Evolutionary conservation across 1,140 invertebrate genomes (phyloP).

Genomic region (Zaprionus davidi): DNA sequence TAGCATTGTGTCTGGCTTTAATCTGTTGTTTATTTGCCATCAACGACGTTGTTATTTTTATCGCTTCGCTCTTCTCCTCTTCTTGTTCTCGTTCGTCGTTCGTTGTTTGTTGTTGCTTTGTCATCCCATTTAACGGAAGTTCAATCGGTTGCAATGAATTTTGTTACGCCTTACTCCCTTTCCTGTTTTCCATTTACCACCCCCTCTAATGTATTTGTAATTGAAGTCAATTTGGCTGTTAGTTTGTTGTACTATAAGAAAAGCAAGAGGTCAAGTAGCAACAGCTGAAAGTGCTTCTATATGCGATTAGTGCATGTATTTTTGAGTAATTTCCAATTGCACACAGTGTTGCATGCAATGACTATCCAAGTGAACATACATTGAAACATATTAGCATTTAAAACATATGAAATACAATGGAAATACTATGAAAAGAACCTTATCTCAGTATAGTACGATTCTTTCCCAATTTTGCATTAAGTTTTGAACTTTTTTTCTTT

Average conservation of each 20-base stretch:
- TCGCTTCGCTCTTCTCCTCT: conserved; percentile 21
- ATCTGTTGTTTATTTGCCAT: conserved; percentile 74
- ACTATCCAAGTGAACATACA: not conserved
- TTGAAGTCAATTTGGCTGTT: conserved; percentile 56
- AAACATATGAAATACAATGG: too few species aligned
- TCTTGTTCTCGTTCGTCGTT: too few species aligned
- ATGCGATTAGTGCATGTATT: not conserved
- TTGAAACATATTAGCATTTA: too few species aligned
- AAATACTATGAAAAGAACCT: too few species aligned
- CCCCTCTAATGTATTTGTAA: conserved; percentile 39
- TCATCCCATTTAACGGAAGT: conserved; percentile 47
- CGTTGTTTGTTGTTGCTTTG: conserved; percentile 26
- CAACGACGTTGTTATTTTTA: conserved; percentile 39
- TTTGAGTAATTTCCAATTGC: not conserved
- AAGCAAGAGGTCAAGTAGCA: not conserved
- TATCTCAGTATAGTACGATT: too few species aligned
- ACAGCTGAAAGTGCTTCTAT: not conserved
- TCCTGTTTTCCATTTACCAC: not conserved
- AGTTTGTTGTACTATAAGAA: not conserved
- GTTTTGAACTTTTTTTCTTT: too few species aligned
- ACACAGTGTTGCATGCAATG: not conserved
- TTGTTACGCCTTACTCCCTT: not conserved
- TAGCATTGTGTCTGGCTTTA: conserved; percentile 64
- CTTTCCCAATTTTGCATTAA: too few species aligned
- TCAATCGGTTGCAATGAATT: conserved; percentile 55